Evolutionary conservation across 2,888 invertebrate species (phyloP), one percentile per base, ranked within the genome.

Genomic region (Euproctis similis): DNA sequence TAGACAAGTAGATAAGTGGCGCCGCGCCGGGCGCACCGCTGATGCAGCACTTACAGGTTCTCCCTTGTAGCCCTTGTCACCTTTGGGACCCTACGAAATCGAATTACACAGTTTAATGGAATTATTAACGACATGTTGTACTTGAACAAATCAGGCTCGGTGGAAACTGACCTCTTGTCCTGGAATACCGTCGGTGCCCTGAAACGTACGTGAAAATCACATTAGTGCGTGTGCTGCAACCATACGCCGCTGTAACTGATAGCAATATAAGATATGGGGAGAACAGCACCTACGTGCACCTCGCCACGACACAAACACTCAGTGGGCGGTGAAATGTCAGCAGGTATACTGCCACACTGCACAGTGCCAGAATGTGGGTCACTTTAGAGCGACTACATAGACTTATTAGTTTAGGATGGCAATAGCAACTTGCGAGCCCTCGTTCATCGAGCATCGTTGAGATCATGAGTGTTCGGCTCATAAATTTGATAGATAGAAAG

Each of bases 131-230:
- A 8, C 20, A 12, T 17, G n/a, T 12, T 11, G 12, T 12, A 19
- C 5, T 7, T 12, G 12, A 12, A n/a, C 37, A 21, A 25, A 23
- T 22, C 12, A 10, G 14, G 13, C n/a, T 8, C 17, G 14, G 26
- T 23, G 31, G 21, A 26, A 40, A 65, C 78, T 85, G 87, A 93
- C 93, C 92, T 95, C 94, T 86, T 91, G 90, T 66, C 95, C 95
- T 59, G 95, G 95, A 69, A 96, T 96, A 63, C 95, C 95, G 75
- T 96, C 95, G 40, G 95, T 96, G 60, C 95, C 96, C 95, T 95
- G 88, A 68, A 90, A 89, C 30, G 27, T 31, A 31, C 34, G 37
- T 26, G 37, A 42, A 18, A 31, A 26, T 26, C 26, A 18, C 18
- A 39, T 45, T 31, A 44, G 32, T 34, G 24, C 16, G 16, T 11